Percentiles rank a stretch among this genome's conserved stretches.
Evolutionary conservation across 2,888 invertebrate species (phyloP).

Genomic region (Patella ulyssiponensis): DNA sequence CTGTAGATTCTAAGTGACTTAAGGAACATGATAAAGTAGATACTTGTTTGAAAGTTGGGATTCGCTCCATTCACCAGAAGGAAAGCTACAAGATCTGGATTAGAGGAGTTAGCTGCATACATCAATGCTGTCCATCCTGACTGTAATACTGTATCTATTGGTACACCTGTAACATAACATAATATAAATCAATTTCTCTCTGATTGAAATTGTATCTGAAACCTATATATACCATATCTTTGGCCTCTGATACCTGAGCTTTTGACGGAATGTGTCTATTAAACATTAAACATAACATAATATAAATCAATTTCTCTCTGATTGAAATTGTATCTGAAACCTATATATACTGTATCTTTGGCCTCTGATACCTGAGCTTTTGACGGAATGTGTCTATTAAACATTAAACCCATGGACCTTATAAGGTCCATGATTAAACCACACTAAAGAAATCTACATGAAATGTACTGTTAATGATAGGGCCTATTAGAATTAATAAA

Average conservation of each 20-base stretch:
- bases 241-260: no score
- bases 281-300: slow-evolving; percentile 16
- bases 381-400: no score
- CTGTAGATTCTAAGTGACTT: no score
- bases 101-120: slow-evolving; percentile 62
- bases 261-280: no score
- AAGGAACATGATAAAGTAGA: not conserved
- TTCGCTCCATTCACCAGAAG: slow-evolving; percentile 71
- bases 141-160: slow-evolving; percentile 52
- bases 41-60: slow-evolving; percentile 72
- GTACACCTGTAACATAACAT: slow-evolving; percentile 43
- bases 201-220: not conserved
- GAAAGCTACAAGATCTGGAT: slow-evolving; percentile 59
- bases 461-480: no score
- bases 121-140: slow-evolving; percentile 66
- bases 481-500: no score
- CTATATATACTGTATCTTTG: no score
- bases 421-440: no score
- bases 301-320: not conserved
- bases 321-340: not conserved
- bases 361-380: no score
- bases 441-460: no score
- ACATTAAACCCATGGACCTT: no score
- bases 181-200: not conserved
- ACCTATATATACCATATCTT: no score